Percentiles rank a stretch among this genome's conserved stretches.
Evolutionary conservation across 2,888 invertebrate genomes (phyloP).

Genomic region (Lysandra coridon): DNA sequence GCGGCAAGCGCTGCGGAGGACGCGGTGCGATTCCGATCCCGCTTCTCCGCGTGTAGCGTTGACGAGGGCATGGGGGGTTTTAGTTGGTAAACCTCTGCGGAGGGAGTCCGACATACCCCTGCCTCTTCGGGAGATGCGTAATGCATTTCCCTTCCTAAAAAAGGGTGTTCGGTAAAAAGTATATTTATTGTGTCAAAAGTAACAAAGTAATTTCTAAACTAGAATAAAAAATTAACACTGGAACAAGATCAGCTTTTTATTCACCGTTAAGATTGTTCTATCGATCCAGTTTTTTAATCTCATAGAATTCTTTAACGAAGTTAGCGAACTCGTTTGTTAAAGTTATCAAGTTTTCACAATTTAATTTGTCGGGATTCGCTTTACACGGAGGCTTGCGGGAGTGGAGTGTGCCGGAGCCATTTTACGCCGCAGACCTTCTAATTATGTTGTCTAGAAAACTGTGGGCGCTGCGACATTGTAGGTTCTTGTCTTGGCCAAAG

Average conservation of each 20-base stretch:
- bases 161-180: too few species aligned
- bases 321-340: slow-evolving; percentile 16
- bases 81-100: too few species aligned
- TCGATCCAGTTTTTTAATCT: slow-evolving; percentile 11
- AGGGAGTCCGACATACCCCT: too few species aligned
- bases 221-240: neutral
- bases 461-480: neutral
- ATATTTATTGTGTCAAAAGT: too few species aligned
- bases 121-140: too few species aligned
- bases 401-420: neutral
- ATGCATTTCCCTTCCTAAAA: too few species aligned
- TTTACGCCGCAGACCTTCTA: slow-evolving; percentile 10
- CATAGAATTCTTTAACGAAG: neutral
- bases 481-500: neutral
- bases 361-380: slow-evolving; percentile 16
- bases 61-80: too few species aligned
- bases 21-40: too few species aligned
- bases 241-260: slow-evolving; percentile 5
- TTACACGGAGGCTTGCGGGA: neutral
- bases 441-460: slow-evolving; percentile 17
- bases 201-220: neutral
- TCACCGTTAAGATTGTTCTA: neutral
- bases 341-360: slow-evolving; percentile 19
- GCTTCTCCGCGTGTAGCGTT: too few species aligned
- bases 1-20: too few species aligned